Evolutionary conservation across 2,888 invertebrate genomes (phyloP).

Genomic region (Drosophila fulvimacula): DNA sequence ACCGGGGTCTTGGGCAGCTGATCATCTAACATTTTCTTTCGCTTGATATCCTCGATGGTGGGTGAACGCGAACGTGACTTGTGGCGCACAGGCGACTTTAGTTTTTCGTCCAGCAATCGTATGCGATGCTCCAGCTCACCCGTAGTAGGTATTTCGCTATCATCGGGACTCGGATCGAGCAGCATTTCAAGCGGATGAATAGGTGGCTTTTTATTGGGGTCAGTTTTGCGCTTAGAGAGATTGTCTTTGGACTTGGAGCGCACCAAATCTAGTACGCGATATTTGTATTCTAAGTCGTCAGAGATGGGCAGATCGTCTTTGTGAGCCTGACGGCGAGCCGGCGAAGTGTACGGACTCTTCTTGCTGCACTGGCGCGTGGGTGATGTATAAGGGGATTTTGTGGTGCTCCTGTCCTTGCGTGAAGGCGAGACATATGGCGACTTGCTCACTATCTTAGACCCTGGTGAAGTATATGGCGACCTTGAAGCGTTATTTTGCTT

Average conservation of each 20-base stretch:
- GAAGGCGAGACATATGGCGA: slow-evolving; percentile 68
- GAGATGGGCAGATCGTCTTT: slow-evolving; percentile 63
- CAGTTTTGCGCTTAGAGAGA: slow-evolving; percentile 54
- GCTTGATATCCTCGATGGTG: slow-evolving; percentile 74
- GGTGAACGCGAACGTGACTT: slow-evolving; percentile 76
- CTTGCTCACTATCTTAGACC: slow-evolving; percentile 47
- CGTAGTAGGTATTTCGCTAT: slow-evolving; percentile 78
- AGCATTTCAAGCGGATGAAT: slow-evolving; percentile 82
- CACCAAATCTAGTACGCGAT: slow-evolving; percentile 75
- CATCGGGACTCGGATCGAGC: slow-evolving; percentile 80
- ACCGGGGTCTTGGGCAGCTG: slow-evolving; percentile 66
- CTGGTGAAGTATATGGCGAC: slow-evolving; percentile 65
- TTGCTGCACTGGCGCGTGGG: slow-evolving; percentile 53
- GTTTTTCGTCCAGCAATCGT: slow-evolving; percentile 75
- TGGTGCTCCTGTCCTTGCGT: slow-evolving; percentile 35
- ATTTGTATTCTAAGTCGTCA: slow-evolving; percentile 76
- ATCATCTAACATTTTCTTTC: slow-evolving; percentile 65
- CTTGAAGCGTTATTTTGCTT: slow-evolving; percentile 37
- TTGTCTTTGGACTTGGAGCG: slow-evolving; percentile 73
- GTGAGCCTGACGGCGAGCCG: slow-evolving; percentile 47
- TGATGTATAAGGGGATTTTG: slow-evolving; percentile 64
- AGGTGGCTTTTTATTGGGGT: slow-evolving; percentile 68
- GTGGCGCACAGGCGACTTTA: slow-evolving; percentile 59
- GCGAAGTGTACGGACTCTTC: slow-evolving; percentile 63
- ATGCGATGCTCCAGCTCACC: slow-evolving; percentile 83